phyloP scores from a whole-genome alignment of 2,113 vertebrate genomes.

The Athene noctua region DNA sequence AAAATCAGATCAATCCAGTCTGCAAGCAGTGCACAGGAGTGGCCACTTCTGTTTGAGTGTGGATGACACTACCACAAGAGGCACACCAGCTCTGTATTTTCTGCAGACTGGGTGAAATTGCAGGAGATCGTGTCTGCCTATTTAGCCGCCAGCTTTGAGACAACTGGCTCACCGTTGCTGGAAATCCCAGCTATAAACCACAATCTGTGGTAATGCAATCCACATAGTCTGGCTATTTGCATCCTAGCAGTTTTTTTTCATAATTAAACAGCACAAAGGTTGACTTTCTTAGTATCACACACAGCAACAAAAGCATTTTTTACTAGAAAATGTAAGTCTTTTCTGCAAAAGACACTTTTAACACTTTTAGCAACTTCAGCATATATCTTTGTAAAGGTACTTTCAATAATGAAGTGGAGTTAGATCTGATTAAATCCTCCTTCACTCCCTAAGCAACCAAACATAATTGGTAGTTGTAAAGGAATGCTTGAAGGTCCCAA shows the following conservation, averaged over 20 bases:
- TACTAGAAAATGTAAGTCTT: background rate
- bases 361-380: background rate
- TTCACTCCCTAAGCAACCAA: background rate
- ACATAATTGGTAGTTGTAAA: background rate
- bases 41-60: background rate
- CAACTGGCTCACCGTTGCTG: background rate
- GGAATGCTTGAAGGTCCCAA: background rate
- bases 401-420: background rate
- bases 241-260: background rate
- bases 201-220: background rate
- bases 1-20: background rate
- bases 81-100: background rate
- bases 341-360: background rate
- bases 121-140: background rate
- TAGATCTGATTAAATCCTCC: background rate
- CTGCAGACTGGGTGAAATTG: background rate
- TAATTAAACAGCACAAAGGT: background rate
- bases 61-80: background rate
- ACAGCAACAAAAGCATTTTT: background rate
- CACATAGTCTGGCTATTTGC: accelerated
- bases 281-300: background rate
- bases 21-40: background rate
- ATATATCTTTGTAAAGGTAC: background rate
- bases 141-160: background rate
- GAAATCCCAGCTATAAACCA: background rate